Base-by-base conservation (phyloP, 2,888 invertebrate genomes). In the Lysandra bellargus region DNA sequence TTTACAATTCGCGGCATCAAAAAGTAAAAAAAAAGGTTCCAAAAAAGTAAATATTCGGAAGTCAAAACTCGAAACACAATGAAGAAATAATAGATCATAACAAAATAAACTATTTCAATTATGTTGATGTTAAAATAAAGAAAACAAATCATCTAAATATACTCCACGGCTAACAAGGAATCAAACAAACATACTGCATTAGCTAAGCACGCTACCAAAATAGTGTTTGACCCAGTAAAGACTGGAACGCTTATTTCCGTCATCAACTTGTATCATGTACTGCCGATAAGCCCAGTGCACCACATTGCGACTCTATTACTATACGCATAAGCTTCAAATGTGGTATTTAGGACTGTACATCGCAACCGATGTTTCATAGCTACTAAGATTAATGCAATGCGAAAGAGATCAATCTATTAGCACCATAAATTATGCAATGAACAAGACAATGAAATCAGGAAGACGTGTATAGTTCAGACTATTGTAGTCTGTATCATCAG, bases 161-260 rank as follows among this genome's bases (percentile, higher is more conserved):
- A 33, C n/a, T 17, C 23, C n/a, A 79, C 60, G 30, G 9, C 30
- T 84, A 86, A 85, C 87, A 87, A 85, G 86, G 87, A 86, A 86
- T 82, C 83, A 86, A 85, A 83, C 85, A 69, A 69, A 69, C 87
- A 90, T 91, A 91, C 90, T 90, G 88, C 86, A 88, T 85, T 85
- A 86, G 86, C 89, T 82, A 87, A 90, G 88, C 89, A 92, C 91
- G 89, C 86, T 88, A 89, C 91, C 89, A 90, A 92, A 94, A 94
- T 94, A 94, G 92, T 92, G 85, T 76, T 91, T 93, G 94, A 94
- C 94, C 94, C 90, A 94, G 87, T 93, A 91, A 92, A 90, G 90
- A 88, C 93, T 93, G 93, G 93, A 93, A 88, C 89, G 92, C 90
- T 91, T 94, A 94, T 94, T 93, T 94, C 94, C 92, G 94, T 92